A percentile compares a stretch with the other conserved stretches of the same genome.
Evolutionary conservation across 2,797 vertebrate species (phyloP).

Genomic region (Neosalanx taihuensis): DNA sequence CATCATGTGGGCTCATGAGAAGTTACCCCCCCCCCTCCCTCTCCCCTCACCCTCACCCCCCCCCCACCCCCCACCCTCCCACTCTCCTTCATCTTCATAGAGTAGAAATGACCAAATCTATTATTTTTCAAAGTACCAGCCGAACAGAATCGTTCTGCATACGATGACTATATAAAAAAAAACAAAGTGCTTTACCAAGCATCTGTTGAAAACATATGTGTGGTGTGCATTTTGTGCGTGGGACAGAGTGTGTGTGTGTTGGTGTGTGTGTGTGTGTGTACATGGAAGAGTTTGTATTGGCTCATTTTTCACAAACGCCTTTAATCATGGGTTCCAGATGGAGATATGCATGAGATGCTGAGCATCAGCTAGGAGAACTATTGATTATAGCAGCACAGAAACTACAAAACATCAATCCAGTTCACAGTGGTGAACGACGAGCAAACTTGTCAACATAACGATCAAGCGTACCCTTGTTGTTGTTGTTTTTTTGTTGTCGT

Average conservation of each 20-base stretch:
- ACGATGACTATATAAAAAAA: constrained; percentile 64
- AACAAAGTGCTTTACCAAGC: constrained; percentile 65
- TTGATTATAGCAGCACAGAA: constrained; percentile 55
- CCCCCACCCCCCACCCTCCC: too few species aligned
- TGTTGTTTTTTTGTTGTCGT: background rate
- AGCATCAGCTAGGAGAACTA: constrained; percentile 59
- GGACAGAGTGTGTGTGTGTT: constrained; percentile 9
- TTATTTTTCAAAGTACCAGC: constrained; percentile 48
- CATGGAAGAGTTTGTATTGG: constrained; percentile 37
- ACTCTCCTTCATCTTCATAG: constrained; percentile 8
- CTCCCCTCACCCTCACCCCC: too few species aligned
- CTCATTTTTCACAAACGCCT: constrained; percentile 53
- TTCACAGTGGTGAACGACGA: background rate
- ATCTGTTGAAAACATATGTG: constrained; percentile 71
- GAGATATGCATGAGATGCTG: constrained; percentile 44
- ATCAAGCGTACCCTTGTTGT: background rate
- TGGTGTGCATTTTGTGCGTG: constrained; percentile 39
- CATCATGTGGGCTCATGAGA: constrained; percentile 18
- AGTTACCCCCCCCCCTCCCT: too few species aligned
- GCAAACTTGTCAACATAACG: background rate
- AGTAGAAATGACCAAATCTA: constrained; percentile 52
- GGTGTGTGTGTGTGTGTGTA: constrained; percentile 23
- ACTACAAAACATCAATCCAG: too few species aligned
- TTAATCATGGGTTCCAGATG: constrained; percentile 63
- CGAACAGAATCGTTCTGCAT: constrained; percentile 55